Base-by-base conservation (phyloP, 1,140 invertebrate species). In the Holcopasites calliopsidis region DNA sequence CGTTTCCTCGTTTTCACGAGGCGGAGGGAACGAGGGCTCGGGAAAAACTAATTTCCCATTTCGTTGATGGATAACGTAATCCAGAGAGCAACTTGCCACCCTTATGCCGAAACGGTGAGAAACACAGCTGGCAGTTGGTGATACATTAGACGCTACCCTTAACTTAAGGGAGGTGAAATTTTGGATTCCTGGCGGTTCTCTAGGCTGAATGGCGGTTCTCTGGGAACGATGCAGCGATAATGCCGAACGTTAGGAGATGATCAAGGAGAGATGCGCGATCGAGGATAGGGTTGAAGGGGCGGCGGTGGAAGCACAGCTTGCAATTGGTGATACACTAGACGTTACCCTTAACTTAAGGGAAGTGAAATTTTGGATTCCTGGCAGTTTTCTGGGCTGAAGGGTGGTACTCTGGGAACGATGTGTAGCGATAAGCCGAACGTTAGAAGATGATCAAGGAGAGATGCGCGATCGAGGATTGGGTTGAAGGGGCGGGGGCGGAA, bases 31-130 rank as follows among this genome's bases (percentile, higher is more conserved):
- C 10, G 33, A 35, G 31, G 23, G 28, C 18, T 8, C n/a, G 4
- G 3, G 2, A 16, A 10, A 40, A 54, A 35, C 54, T 54, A 54
- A 31, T 68, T 68, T 68, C 40, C 47, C 28, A 16, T 16, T 40
- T 23, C 3, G 49, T 54, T 66, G 64, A 66, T 66, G 49, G 64
- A 66, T 66, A 33, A 18, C n/a, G 31, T 31, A 50, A 31, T 28
- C 42, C 18, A 26, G 28, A 16, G 23, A 62, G 44, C 31, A 61
- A 61, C 23, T 44, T 16, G 38, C 6, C 1, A 16, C 13, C 6
- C 21, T 18, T 16, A 16, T 13, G 50, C 23, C 50, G 28, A 55
- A 55, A 55, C n/a, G n/a, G n/a, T n/a, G n/a, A n/a, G n/a, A n/a
- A n/a, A 31, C 31, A 55, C 26, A 55, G 28, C 28, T 18, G 8